Base-by-base conservation (phyloP, 1,140 invertebrate genomes). In the Glossosoma conforme region DNA sequence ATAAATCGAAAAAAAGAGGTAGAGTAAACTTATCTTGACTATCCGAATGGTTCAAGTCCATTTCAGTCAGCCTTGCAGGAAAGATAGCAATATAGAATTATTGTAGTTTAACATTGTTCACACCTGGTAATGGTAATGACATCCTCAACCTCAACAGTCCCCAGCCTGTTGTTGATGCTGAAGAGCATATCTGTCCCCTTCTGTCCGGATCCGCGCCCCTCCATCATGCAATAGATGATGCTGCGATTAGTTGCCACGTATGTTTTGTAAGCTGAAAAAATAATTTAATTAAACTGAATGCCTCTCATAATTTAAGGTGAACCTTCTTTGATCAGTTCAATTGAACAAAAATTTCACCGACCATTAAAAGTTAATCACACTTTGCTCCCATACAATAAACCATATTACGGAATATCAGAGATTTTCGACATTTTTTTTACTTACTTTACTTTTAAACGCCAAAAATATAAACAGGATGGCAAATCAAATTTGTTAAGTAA, bases 101-200 rank as follows among this genome's bases (percentile, higher is more conserved):
- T 5, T 35, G 5, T 9, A 35, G 15, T 9, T 8, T 4, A 14
- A 35, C 33, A 14, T 35, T 35, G 4, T 35, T 40, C 41, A 36
- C 49, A 58, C 58, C 44, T 55, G 36, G 60, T 63, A 37, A 60
- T 54, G 49, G 50, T 38, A 30, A 55, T 54, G 36, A 58, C 35
- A 72, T 97, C 94, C 21, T 83, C 74, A 18, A 96, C 82, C 74
- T 97, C 94, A 4, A 86, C 81, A 1, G 88, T 88, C 20, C 95
- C 94, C 11, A 98, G 74, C 11, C 81, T 82, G 45, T 86, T 78
- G 67, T 97, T 93, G 10, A 91, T 74, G 4, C 87, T 74, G 69
- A 89, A 91, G n/a, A 92, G 65, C 36, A 89, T 84, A 18, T 81
- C 83, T 61, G 93, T 84, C 3, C 93, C 93, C 64, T 89, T 85